Evolutionary conservation across 2,888 invertebrate genomes (phyloP).

Genomic region (Leucophenga maculata): DNA sequence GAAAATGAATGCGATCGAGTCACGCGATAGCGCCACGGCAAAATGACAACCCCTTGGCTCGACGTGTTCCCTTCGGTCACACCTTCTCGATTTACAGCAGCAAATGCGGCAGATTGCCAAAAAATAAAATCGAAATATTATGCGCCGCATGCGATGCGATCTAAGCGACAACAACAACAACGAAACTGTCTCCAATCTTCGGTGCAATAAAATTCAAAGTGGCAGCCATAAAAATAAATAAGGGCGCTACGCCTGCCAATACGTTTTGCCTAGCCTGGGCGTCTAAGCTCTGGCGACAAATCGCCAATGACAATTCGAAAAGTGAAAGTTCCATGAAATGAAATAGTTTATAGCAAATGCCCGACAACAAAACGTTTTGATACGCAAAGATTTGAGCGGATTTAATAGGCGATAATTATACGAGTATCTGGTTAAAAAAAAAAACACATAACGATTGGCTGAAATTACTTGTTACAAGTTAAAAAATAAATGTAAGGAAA

Average conservation of each 20-base stretch:
- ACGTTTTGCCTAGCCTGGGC: background rate
- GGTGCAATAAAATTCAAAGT: too few relatives aligned
- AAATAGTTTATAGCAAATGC: too few relatives aligned
- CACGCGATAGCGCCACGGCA: conserved; percentile 43
- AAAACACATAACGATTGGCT: too few relatives aligned
- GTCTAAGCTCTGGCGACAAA: background rate
- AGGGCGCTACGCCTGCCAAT: background rate
- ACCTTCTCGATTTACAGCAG: too few relatives aligned
- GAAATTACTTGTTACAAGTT: too few relatives aligned
- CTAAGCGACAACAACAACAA: background rate
- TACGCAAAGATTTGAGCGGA: too few relatives aligned
- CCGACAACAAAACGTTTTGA: too few relatives aligned
- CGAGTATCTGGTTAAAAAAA: too few relatives aligned
- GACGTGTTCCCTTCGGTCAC: too few relatives aligned
- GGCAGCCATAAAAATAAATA: background rate
- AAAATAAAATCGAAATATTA: background rate
- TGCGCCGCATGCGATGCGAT: background rate
- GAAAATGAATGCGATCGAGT: conserved; percentile 42
- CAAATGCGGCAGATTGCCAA: conserved; percentile 9
- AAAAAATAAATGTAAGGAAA: too few relatives aligned
- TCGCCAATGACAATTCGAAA: background rate
- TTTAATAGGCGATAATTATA: too few relatives aligned
- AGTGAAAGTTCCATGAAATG: background rate
- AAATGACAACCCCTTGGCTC: background rate
- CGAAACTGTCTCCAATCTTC: conserved; percentile 6